Percentiles rank a stretch among this genome's conserved stretches.
These are phyloP conservation scores for Drosophila aldrichi DNA, from an alignment of 2,888 invertebrate species.

Conservation along the genomic window DNA sequence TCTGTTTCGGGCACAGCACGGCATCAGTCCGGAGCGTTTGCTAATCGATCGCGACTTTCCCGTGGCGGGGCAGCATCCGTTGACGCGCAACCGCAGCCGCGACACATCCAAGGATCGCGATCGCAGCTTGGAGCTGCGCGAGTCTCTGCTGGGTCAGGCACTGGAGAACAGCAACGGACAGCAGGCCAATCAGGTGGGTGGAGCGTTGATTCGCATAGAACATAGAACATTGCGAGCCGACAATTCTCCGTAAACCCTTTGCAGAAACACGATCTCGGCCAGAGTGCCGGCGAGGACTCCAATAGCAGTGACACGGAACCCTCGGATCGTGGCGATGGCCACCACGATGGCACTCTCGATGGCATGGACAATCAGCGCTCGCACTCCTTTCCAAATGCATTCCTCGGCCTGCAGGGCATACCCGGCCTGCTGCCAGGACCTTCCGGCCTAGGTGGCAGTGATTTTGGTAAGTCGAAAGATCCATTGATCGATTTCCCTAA, in stretches of 20 bases:
- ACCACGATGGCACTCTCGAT: constrained; percentile 88
- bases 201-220: background rate
- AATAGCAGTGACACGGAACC: constrained; percentile 93
- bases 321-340: constrained; percentile 88
- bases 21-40: constrained; percentile 85
- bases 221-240: background rate
- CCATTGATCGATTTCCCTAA: background rate
- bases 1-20: constrained; percentile 88
- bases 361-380: constrained; percentile 89
- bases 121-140: constrained; percentile 89
- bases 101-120: constrained; percentile 86
- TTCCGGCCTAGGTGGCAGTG: constrained; percentile 93
- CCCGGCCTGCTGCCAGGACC: constrained; percentile 94
- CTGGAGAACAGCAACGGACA: constrained; percentile 89
- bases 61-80: constrained; percentile 83
- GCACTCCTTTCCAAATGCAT: constrained; percentile 91
- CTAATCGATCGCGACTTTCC: constrained; percentile 85
- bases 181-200: constrained; percentile 81
- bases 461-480: constrained; percentile 89
- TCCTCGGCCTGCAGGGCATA: constrained; percentile 92
- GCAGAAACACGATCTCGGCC: constrained; percentile 87
- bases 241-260: background rate
- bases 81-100: constrained; percentile 83
- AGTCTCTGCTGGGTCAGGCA: constrained; percentile 91
- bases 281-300: constrained; percentile 93